Percentiles rank a stretch among this genome's conserved stretches.
Evolutionary conservation across 1,140 invertebrate species (phyloP).

Genomic region (Anoplophora glabripennis): DNA sequence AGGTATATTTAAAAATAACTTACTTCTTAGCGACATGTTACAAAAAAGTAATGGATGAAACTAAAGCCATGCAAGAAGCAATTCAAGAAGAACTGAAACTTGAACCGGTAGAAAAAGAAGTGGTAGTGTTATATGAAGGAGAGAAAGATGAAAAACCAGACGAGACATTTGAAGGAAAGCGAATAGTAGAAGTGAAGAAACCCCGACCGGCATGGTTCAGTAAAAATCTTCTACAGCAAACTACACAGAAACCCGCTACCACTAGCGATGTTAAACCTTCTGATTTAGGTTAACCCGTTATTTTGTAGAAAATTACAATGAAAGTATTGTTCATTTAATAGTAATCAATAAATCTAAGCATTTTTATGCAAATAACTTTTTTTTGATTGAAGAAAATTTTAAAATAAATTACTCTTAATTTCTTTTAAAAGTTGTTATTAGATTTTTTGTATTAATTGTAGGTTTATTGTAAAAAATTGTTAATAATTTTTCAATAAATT

Average conservation of each 20-base stretch:
- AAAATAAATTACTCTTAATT: too few species aligned
- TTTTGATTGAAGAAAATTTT: too few species aligned
- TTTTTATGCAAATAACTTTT: too few species aligned
- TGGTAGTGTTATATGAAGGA: conserved; percentile 79
- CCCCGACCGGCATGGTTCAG: conserved; percentile 75
- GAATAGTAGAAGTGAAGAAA: conserved; percentile 72
- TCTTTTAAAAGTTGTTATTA: too few species aligned
- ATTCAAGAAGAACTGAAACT: conserved; percentile 69
- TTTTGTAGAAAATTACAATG: not conserved
- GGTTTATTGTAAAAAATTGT: too few species aligned
- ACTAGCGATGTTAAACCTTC: conserved; percentile 70
- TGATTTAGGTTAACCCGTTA: conserved; percentile 58
- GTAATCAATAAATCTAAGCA: too few species aligned
- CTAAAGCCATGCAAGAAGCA: conserved; percentile 69
- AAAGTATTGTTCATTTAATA: too few species aligned
- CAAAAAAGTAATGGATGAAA: conserved; percentile 74
- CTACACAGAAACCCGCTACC: conserved; percentile 62
- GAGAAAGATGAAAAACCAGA: conserved; percentile 59
- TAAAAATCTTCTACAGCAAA: conserved; percentile 76
- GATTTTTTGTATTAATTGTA: too few species aligned
- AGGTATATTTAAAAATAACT: conserved; percentile 5
- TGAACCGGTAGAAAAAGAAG: conserved; percentile 75
- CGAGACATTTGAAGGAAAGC: conserved; percentile 60
- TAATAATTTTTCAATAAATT: too few species aligned
- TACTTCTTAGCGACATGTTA: conserved; percentile 71